These are phyloP conservation scores for Cydia pomonella DNA, from an alignment of 1,140 invertebrate genomes.

Conservation along the genomic window DNA sequence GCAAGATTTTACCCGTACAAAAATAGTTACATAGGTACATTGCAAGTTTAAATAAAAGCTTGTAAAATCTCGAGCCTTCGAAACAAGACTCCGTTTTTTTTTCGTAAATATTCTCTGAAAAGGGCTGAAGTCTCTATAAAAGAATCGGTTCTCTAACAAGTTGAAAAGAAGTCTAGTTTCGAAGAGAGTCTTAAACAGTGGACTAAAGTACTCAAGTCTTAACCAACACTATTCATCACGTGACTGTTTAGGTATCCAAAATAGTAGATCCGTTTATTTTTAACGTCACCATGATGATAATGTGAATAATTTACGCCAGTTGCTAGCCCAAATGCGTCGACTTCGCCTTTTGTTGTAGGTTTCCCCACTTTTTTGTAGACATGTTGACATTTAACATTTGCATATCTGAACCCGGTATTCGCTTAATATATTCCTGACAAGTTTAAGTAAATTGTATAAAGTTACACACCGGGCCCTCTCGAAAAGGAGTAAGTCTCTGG, in stretches of 20 bases:
- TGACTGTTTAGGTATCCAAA: neutral
- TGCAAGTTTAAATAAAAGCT: too few species aligned
- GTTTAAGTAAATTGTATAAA: neutral
- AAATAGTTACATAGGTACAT: too few species aligned
- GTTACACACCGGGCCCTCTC: neutral
- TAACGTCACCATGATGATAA: neutral
- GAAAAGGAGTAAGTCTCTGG: neutral
- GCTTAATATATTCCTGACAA: neutral
- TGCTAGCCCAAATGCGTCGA: neutral
- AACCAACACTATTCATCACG: too few species aligned
- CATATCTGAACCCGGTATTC: slow-evolving; percentile 1
- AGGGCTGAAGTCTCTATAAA: too few species aligned
- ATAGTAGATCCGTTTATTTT: neutral
- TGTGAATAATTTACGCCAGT: neutral
- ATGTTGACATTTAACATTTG: neutral
- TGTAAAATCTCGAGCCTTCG: too few species aligned
- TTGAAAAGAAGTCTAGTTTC: too few species aligned
- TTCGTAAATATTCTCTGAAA: too few species aligned
- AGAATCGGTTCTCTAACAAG: too few species aligned
- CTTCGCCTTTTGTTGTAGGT: neutral
- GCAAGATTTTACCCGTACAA: too few species aligned
- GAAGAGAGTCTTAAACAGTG: too few species aligned
- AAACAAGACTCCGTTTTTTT: too few species aligned
- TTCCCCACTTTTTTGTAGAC: neutral
- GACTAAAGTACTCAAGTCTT: too few species aligned